phyloP scores from a whole-genome alignment of 2,113 vertebrate species.

The Sclerurus mexicanus region DNA sequence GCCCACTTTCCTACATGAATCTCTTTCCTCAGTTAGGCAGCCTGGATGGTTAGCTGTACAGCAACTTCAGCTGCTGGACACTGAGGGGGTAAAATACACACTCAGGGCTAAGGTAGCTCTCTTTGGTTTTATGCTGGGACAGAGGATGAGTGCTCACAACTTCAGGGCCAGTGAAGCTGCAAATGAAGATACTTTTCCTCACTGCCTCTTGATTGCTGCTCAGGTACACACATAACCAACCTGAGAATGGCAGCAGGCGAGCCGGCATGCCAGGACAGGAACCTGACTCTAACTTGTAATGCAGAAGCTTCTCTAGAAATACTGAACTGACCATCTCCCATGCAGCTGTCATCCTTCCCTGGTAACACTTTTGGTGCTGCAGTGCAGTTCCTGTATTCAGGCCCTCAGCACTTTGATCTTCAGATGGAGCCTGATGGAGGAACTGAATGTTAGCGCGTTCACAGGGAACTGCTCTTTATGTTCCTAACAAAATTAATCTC shows the following conservation, averaged over 20 bases:
- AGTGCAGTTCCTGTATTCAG: not conserved
- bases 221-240: not conserved
- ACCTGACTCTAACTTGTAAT: not conserved
- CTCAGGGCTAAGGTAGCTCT: fast-evolving
- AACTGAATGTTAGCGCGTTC: not conserved
- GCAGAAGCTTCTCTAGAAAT: not conserved
- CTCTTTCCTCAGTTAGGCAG: fast-evolving
- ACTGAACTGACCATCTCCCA: not conserved
- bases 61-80: not conserved
- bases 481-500: not conserved
- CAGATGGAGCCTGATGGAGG: not conserved
- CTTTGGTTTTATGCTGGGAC: fast-evolving
- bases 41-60: not conserved
- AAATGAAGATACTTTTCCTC: not conserved
- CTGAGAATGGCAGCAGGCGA: not conserved
- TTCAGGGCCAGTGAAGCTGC: fast-evolving
- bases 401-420: not conserved
- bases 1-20: not conserved
- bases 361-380: not conserved
- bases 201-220: not conserved
- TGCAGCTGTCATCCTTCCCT: not conserved
- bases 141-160: not conserved
- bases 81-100: not conserved
- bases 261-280: not conserved
- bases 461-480: not conserved